Evolutionary conservation across 1,140 invertebrate species (phyloP), one percentile per base, ranked within the genome.

Genomic region (Drosophila triauraria): DNA sequence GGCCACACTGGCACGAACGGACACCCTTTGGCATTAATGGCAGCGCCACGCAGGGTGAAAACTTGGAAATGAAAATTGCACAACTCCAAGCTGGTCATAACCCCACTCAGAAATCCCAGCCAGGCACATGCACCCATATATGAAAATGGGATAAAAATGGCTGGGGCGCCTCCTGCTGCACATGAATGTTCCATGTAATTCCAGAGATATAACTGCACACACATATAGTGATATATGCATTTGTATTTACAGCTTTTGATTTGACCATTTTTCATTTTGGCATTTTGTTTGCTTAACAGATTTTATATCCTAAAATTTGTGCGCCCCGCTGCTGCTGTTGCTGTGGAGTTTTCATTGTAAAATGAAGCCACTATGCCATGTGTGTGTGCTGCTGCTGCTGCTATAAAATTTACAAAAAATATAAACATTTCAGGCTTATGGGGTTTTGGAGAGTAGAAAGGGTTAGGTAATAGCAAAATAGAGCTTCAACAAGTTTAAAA

Each of bases 11-110:
- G 3, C 51, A 54, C 12, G 17, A 17, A 54, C 32, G 17, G 17
- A 54, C 51, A 38, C 51, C 51, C 51, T 38, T 54, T 40, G 15
- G 10, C 53, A 62, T 48, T 50, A 60, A 51, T 56, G 54, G 67
- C 44, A 50, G 51, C 46, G 64, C 40, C 38, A 44, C 51, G 58
- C 46, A 38, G 56, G 32, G 61, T 5, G 81, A 72, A 80, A 81
- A 85, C 82, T 84, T 80, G 59, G 50, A 77, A 81, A 85, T 81
- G 74, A 85, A 84, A 84, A 84, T 85, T 85, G 82, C 82, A 84
- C 78, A 84, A 74, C 82, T 85, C 58, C 82, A 54, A 78, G 48
- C 32, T 43, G 57, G 62, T 67, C 71, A 67, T 43, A 78, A 61
- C 56, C 53, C 32, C 71, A 44, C 40, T 50, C 61, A 35, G 57